Percentiles rank a stretch among this genome's conserved stretches.
Conservation (phyloP, 2,888 invertebrate species). For the Dolichopus griseipennis region DNA sequence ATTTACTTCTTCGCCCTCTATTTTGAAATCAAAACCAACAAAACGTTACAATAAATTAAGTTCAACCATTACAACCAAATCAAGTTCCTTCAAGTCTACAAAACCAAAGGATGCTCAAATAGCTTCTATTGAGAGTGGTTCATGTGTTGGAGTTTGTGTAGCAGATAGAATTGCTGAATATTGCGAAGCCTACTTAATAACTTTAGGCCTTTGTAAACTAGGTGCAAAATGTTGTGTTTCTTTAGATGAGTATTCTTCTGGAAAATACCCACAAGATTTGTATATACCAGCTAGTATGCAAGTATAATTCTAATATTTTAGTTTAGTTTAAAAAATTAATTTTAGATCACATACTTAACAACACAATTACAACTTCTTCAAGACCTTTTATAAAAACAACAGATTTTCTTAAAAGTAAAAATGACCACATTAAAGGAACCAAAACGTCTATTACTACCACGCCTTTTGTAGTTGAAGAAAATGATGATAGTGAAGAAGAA, state of each 20-base stretch:
- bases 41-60: constrained; percentile 28
- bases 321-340: not conserved
- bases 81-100: constrained; percentile 31
- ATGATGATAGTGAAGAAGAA: constrained; percentile 27
- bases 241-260: constrained; percentile 59
- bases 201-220: constrained; percentile 61
- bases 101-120: constrained; percentile 30
- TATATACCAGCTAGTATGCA: constrained; percentile 56
- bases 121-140: constrained; percentile 31
- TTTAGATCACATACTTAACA: constrained; percentile 36
- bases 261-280: constrained; percentile 59
- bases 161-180: constrained; percentile 72
- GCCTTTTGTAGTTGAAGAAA: constrained; percentile 25
- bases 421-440: constrained; percentile 21
- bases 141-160: constrained; percentile 76
- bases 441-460: constrained; percentile 27
- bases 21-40: constrained; percentile 28
- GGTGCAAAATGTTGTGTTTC: constrained; percentile 76
- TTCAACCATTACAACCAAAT: constrained; percentile 36
- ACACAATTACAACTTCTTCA: constrained; percentile 34
- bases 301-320: constrained; percentile 25
- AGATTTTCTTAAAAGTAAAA: constrained; percentile 11
- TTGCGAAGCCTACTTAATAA: constrained; percentile 74
- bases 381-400: constrained; percentile 31
- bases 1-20: constrained; percentile 26